phyloP scores from a whole-genome alignment of 2,888 invertebrate genomes.

The Spicauda simplicius region DNA sequence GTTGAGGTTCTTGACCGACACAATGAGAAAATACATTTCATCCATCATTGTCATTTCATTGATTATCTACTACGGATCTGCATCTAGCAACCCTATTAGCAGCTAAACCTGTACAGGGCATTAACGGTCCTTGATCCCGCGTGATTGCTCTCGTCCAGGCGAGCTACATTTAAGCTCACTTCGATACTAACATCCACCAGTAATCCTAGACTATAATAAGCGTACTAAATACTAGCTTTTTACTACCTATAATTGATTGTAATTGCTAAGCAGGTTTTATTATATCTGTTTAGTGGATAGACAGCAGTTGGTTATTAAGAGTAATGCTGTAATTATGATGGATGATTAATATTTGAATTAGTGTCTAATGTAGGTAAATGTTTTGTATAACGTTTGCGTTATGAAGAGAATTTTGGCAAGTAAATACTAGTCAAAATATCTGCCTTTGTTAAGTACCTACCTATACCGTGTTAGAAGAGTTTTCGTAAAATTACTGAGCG shows the following conservation, averaged over 20 bases:
- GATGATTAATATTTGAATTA: too few relatives aligned
- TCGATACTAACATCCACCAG: background rate
- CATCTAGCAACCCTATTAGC: constrained; percentile 28
- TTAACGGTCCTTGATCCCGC: constrained; percentile 46
- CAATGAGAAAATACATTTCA: too few relatives aligned
- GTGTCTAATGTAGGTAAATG: too few relatives aligned
- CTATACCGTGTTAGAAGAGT: too few relatives aligned
- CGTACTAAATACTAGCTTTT: background rate
- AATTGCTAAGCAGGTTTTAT: constrained; percentile 8
- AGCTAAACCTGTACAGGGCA: constrained; percentile 43
- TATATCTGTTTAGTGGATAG: background rate
- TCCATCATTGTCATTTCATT: too few relatives aligned
- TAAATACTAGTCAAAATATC: background rate
- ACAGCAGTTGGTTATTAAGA: background rate
- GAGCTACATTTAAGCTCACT: constrained; percentile 7
- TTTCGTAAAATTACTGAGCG: too few relatives aligned
- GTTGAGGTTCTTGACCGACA: background rate
- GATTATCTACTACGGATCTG: background rate
- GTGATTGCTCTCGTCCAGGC: constrained; percentile 27
- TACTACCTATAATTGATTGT: constrained; percentile 14
- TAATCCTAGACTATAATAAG: constrained; percentile 10
- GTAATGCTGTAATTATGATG: too few relatives aligned
- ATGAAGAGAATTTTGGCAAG: too few relatives aligned
- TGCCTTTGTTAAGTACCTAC: too few relatives aligned
- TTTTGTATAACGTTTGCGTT: too few relatives aligned